Evolutionary conservation across 1,140 invertebrate species (phyloP), one percentile per base, ranked within the genome.

Genomic region (Procambarus virginalis): DNA sequence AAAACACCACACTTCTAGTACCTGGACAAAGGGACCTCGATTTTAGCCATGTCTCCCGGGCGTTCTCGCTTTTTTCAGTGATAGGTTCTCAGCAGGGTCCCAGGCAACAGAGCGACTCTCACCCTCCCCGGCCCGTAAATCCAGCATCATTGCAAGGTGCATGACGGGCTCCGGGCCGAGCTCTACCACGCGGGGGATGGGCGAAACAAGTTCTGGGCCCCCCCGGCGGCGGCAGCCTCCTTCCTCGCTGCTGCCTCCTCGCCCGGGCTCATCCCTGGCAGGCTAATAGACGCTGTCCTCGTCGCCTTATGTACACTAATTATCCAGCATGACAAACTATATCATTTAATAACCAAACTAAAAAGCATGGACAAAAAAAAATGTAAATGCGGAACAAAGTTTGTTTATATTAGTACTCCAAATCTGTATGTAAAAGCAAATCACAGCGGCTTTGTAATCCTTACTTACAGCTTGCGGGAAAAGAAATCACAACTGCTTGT

Each of bases 21-120:
- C 86, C 78, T 84, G 87, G 87, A 84, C 75, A 89, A 83, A 81
- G 81, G 87, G n/a, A n/a, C n/a, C 79, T 84, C 87, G 84, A n/a
- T n/a, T n/a, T 89, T 89, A 89, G 87, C 87, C 87, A 89, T 89
- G 75, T 89, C 87, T 84, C 81, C 73, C n/a, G n/a, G 82, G 81
- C 34, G n/a, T 64, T 76, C 81, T 89, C 58, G 75, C 49, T 88
- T 88, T 88, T 88, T 81, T 48, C 46, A 81, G n/a, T n/a, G n/a
- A n/a, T n/a, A n/a, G n/a, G n/a, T n/a, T n/a, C n/a, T n/a, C n/a
- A n/a, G n/a, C n/a, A n/a, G n/a, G n/a, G 78, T 88, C 86, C 58
- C 58, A 45, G 46, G 60, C 78, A 81, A 88, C 86, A 81, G 82
- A n/a, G n/a, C n/a, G n/a, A n/a, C n/a, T n/a, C n/a, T n/a, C 78